Conservation (phyloP, 1,140 invertebrate genomes). For the Trypoxylus dichotomus region DNA sequence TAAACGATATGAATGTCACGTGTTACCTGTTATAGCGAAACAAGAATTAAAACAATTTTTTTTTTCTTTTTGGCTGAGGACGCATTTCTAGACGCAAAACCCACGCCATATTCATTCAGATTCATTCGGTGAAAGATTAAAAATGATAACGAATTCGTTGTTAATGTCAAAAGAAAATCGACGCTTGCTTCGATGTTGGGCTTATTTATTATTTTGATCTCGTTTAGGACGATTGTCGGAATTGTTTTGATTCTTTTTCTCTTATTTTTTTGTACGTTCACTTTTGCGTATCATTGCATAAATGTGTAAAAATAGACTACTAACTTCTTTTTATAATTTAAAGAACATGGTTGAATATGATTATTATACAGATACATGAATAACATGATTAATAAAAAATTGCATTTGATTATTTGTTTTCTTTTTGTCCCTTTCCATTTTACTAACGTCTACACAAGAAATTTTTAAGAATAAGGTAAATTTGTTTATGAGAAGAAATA, state of each 20-base stretch:
- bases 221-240: no score
- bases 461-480: no score
- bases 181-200: no score
- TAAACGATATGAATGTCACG: background rate
- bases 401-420: background rate
- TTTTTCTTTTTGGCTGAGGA: background rate
- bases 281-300: background rate
- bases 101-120: no score
- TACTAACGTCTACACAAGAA: no score
- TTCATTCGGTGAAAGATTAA: no score
- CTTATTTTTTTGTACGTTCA: background rate
- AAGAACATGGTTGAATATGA: background rate
- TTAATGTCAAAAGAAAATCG: no score
- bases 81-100: no score
- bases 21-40: background rate
- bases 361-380: background rate
- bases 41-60: background rate
- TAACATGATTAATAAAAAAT: background rate
- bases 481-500: no score
- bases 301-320: background rate
- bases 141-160: no score
- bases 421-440: background rate
- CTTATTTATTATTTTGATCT: no score
- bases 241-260: background rate
- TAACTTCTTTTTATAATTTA: background rate